Base-by-base conservation (phyloP, 2,113 vertebrate genomes). In the Willisornis vidua region DNA sequence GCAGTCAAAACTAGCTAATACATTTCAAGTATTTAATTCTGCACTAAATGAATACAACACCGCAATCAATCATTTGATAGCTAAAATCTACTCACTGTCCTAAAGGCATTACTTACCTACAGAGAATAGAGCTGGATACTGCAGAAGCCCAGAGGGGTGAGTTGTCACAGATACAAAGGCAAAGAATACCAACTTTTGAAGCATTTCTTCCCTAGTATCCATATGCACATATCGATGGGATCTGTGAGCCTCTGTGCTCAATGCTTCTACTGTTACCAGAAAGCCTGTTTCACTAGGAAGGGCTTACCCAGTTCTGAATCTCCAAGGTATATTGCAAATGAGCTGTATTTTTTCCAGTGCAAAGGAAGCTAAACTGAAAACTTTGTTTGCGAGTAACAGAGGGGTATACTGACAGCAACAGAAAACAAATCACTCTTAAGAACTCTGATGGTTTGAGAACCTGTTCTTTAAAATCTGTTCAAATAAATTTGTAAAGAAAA, bases 171-270 rank as follows among this genome's bases (percentile, higher is more conserved):
- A 54, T 33, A 41, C 13, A 63, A 79, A 54, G 13, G 7, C 17
- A 75, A 71, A 54, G 0, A 1, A 82, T 87, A 45, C 0, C 12
- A 57, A 24, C 2, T 51, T 66, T 18, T 66, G 31, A 78, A 93
- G 48, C 4, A 35, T 23, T 67, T 83, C 43, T 70, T 71, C 23
- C 14, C 13, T 25, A 41, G 9, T 48, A 80, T 33, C 22, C 28
- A 58, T 16, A 12, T 7, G 49, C 9, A 41, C 2, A 0, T 66
- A 37, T 12, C 15, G 48, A 5, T 20, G 5, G 22, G 3, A 19
- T 59, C 37, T 55, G 17, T 8, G 1, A 63, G 10, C 6, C 4
- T 59, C 29, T 46, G 39, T 31, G 7, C 4, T 29, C 41, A 9
- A 46, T 35, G 17, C 14, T 83, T 51, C 29, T 73, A 17, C 29